Conservation (phyloP, 2,113 vertebrate species). For the Colaptes auratus region DNA sequence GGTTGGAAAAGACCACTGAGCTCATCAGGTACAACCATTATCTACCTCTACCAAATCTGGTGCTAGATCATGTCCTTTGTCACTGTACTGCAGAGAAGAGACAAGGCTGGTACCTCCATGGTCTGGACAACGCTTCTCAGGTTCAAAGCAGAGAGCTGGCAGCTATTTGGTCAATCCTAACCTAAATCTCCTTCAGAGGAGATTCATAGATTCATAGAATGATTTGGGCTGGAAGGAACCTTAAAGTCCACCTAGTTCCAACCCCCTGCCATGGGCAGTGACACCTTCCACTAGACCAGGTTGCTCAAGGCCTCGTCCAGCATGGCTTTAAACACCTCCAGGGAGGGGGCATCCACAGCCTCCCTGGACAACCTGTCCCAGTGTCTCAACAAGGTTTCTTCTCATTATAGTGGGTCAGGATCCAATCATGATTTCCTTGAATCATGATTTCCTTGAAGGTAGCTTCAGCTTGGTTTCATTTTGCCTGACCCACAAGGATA, state of each 20-base stretch:
- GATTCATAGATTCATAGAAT: neutral
- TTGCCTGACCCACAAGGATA: neutral
- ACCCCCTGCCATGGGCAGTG: no score
- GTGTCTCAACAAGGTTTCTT: neutral
- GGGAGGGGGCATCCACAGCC: no score
- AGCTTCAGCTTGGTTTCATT: neutral
- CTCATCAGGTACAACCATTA: no score
- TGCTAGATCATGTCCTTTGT: no score
- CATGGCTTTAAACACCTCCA: no score
- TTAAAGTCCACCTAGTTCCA: no score
- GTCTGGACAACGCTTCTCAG: neutral
- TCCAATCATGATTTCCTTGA: rapidly evolving
- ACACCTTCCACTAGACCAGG: no score
- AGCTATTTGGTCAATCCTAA: rapidly evolving
- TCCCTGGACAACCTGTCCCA: no score
- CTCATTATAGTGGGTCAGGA: rapidly evolving
- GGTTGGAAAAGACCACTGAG: no score
- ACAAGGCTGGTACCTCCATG: neutral
- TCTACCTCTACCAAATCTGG: no score
- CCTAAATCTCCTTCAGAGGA: neutral
- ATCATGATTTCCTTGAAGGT: neutral
- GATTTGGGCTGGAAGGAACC: no score
- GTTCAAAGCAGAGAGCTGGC: neutral
- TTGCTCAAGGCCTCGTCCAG: no score
- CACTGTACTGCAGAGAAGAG: neutral